Percentiles rank a stretch among this genome's conserved stretches.
These are phyloP conservation scores for Eumeta japonica DNA, from an alignment of 1,140 invertebrate genomes.

Conservation along the genomic window DNA sequence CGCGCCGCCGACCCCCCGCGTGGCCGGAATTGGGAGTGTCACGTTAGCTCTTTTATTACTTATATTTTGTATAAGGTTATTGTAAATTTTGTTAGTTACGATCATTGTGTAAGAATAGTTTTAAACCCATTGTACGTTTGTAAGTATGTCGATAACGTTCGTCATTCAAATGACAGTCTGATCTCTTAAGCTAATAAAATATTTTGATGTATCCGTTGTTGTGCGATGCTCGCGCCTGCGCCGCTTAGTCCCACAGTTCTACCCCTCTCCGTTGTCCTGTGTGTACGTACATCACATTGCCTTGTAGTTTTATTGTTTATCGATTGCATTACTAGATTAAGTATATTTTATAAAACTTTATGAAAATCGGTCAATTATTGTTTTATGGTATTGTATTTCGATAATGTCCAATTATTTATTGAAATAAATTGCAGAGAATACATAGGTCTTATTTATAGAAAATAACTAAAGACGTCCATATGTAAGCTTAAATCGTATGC, in stretches of 20 bases:
- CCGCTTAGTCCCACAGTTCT: background rate
- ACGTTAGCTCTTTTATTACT: background rate
- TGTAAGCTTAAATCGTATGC: no score
- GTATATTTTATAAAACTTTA: background rate
- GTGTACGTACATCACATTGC: no score
- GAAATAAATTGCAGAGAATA: no score
- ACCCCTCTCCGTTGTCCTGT: background rate
- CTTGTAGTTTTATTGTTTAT: background rate
- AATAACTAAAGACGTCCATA: no score
- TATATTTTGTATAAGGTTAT: constrained; percentile 9
- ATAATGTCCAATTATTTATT: no score
- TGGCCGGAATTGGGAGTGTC: background rate
- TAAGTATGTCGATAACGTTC: constrained; percentile 39
- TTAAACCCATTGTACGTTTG: constrained; percentile 37
- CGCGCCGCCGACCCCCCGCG: no score
- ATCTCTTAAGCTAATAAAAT: constrained; percentile 46
- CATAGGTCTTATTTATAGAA: no score
- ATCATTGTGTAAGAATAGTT: constrained; percentile 49
- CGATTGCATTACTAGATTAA: background rate
- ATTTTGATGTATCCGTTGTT: constrained; percentile 9
- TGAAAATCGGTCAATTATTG: background rate
- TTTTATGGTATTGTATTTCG: no score
- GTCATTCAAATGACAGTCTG: constrained; percentile 52
- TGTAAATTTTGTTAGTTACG: constrained; percentile 53
- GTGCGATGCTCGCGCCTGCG: background rate